These are phyloP conservation scores for Archocentrus centrarchus DNA, from an alignment of 2,113 vertebrate genomes.

Conservation along the genomic window DNA sequence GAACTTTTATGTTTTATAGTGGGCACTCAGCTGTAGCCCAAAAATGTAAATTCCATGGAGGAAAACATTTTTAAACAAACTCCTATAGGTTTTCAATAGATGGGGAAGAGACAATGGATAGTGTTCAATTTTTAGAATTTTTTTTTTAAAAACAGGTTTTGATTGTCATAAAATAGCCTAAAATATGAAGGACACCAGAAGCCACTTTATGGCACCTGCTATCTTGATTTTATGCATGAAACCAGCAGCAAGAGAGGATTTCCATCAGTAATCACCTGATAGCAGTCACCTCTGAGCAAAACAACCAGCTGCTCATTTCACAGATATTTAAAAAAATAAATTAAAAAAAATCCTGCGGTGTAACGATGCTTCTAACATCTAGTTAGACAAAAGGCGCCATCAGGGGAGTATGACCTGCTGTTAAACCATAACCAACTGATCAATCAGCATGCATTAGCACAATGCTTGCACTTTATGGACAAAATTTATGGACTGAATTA, in stretches of 20 bases:
- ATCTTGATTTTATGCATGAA: not conserved
- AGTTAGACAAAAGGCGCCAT: not conserved
- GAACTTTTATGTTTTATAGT: not conserved
- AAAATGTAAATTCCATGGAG: too few species aligned
- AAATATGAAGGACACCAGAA: not conserved
- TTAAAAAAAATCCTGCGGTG: not conserved
- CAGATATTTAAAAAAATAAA: not conserved
- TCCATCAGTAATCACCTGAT: not conserved
- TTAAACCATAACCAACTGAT: not conserved
- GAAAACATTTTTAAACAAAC: not conserved
- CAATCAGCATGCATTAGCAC: not conserved
- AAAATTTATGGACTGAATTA: too few species aligned
- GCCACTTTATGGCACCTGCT: not conserved
- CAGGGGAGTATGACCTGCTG: not conserved
- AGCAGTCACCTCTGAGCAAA: not conserved
- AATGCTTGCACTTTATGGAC: too few species aligned
- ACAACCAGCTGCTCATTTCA: not conserved
- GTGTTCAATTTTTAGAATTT: not conserved
- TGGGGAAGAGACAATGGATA: rapidly evolving
- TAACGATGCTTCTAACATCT: not conserved
- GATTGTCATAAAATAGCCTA: not conserved
- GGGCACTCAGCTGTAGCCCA: not conserved
- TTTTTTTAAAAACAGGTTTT: not conserved
- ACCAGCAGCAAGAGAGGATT: not conserved
- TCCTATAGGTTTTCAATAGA: not conserved